These are phyloP conservation scores for Ips typographus DNA, from an alignment of 1,140 invertebrate genomes.

Conservation along the genomic window DNA sequence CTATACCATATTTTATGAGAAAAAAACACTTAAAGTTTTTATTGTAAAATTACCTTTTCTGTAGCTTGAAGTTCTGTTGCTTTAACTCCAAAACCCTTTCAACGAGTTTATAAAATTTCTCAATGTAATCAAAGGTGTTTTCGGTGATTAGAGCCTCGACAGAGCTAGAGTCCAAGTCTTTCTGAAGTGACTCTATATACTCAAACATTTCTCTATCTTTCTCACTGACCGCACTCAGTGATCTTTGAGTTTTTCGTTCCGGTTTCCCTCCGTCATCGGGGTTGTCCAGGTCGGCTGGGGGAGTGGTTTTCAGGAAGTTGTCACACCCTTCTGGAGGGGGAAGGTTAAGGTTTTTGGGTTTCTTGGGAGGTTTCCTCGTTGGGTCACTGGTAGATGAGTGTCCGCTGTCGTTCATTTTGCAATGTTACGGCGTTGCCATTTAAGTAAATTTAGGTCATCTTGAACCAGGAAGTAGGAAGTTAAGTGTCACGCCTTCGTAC, in stretches of 20 bases:
- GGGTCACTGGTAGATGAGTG: background rate
- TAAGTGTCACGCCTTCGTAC: background rate
- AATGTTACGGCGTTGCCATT: no score
- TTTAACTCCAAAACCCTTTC: conserved; percentile 72
- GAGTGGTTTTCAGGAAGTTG: conserved; percentile 10
- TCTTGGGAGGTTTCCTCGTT: conserved; percentile 31
- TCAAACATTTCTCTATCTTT: conserved; percentile 45
- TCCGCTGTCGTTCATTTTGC: conserved; percentile 8
- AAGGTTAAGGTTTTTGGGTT: conserved; percentile 40
- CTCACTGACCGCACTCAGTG: conserved; percentile 20
- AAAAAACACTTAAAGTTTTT: background rate
- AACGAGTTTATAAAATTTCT: conserved; percentile 72
- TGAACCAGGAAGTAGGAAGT: no score
- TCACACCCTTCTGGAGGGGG: conserved; percentile 47
- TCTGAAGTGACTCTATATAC: conserved; percentile 45
- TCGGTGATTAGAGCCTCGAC: conserved; percentile 56
- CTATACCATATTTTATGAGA: conserved; percentile 4
- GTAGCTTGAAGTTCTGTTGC: conserved; percentile 68
- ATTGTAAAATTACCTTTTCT: conserved; percentile 53
- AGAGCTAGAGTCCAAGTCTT: conserved; percentile 37
- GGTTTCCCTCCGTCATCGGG: conserved; percentile 1
- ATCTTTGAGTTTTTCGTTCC: conserved; percentile 10
- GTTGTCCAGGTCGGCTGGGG: background rate
- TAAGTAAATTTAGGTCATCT: background rate
- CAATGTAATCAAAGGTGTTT: conserved; percentile 72